phyloP scores from a whole-genome alignment of 2,797 vertebrate genomes.

The Lerista edwardsae region DNA sequence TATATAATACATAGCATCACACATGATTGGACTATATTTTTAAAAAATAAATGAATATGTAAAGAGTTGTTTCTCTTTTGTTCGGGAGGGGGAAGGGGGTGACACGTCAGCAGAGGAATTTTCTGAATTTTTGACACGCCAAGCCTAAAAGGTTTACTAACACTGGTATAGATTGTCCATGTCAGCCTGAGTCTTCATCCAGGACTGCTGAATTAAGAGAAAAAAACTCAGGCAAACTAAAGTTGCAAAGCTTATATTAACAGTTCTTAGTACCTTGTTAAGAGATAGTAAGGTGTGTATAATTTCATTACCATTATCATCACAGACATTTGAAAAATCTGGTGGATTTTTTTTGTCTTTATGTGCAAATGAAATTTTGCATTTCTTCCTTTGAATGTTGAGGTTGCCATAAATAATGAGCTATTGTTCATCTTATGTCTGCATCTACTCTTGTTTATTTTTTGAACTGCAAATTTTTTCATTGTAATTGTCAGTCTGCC shows the following conservation, averaged over 20 bases:
- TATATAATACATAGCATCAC: too few species aligned
- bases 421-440: neutral
- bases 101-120: too few species aligned
- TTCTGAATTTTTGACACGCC: too few species aligned
- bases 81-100: too few species aligned
- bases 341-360: slow-evolving; percentile 25
- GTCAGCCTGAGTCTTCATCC: slow-evolving; percentile 41
- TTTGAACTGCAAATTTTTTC: neutral
- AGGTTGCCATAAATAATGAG: neutral
- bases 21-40: too few species aligned
- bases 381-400: neutral
- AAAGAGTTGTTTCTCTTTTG: too few species aligned
- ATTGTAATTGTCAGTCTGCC: neutral
- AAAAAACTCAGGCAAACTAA: neutral
- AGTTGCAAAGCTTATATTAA: too few species aligned
- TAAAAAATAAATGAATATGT: too few species aligned
- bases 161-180: neutral
- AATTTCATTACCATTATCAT: slow-evolving; percentile 49
- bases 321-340: slow-evolving; percentile 43
- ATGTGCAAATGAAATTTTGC: too few species aligned
- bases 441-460: neutral
- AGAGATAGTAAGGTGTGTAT: slow-evolving; percentile 17
- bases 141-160: too few species aligned
- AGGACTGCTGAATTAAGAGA: slow-evolving; percentile 22
- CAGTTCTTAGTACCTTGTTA: slow-evolving; percentile 43